Percentiles rank a stretch among this genome's conserved stretches.
Conservation (phyloP, 2,888 invertebrate species). For the Resseliella maxima region DNA sequence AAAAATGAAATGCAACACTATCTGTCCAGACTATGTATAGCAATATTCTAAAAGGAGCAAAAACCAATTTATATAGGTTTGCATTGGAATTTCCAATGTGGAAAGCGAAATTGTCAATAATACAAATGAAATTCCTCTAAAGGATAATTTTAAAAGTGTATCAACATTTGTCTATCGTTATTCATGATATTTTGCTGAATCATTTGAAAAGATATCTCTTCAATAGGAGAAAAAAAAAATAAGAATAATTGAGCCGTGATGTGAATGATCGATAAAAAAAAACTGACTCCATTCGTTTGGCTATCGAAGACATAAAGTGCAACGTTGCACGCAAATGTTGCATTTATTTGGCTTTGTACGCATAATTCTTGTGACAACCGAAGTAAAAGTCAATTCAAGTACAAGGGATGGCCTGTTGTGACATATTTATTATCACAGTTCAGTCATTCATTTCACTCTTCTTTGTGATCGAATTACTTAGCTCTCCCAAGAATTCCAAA, state of each 20-base stretch:
- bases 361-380: not conserved
- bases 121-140: no score
- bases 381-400: not conserved
- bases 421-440: not conserved
- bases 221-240: no score
- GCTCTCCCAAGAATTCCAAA: not conserved
- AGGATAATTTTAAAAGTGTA: no score
- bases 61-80: no score
- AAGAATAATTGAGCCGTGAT: not conserved
- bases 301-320: constrained; percentile 13
- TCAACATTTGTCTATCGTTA: no score
- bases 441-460: not conserved
- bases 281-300: not conserved
- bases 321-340: not conserved
- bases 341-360: constrained; percentile 12
- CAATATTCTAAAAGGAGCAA: no score
- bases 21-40: no score
- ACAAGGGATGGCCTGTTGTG: not conserved
- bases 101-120: no score
- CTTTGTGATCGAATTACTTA: not conserved
- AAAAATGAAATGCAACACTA: not conserved
- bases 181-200: no score
- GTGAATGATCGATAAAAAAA: not conserved
- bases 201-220: no score
- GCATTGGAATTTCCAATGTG: no score